phyloP scores from a whole-genome alignment of 1,140 invertebrate genomes.

The Bombus breviceps region DNA sequence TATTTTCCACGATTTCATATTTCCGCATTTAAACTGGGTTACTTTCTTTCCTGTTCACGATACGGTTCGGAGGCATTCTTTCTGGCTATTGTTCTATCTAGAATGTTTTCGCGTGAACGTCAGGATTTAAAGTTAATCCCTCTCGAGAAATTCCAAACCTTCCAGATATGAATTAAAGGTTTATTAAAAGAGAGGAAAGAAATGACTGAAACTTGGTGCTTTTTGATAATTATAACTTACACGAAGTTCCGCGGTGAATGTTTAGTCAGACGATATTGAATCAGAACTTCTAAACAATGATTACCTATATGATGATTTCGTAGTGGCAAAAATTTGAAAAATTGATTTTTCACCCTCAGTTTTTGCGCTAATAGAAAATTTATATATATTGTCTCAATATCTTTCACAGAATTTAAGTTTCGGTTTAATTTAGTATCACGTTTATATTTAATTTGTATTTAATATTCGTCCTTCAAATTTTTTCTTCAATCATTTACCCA shows the following conservation, averaged over 20 bases:
- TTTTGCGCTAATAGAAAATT: too few relatives aligned
- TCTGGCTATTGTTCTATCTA: conserved; percentile 17
- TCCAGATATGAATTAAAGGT: neutral
- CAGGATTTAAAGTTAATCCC: conserved; percentile 4
- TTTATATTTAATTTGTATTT: neutral
- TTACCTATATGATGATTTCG: neutral
- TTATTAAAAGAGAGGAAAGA: neutral
- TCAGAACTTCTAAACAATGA: neutral
- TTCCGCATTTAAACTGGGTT: conserved; percentile 20
- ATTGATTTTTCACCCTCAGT: neutral
- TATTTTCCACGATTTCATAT: conserved; percentile 26
- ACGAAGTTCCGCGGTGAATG: neutral
- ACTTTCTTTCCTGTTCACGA: neutral
- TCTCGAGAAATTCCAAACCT: neutral
- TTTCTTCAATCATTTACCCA: too few relatives aligned
- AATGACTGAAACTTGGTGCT: too few relatives aligned
- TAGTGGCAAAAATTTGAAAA: neutral
- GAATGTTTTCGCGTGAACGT: neutral
- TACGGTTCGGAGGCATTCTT: conserved; percentile 3
- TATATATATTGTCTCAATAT: too few relatives aligned
- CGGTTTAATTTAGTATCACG: neutral
- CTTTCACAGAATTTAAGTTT: neutral
- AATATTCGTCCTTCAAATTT: too few relatives aligned
- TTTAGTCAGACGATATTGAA: neutral
- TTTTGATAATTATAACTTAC: neutral